Evolutionary conservation across 2,888 invertebrate species (phyloP), one percentile per base, ranked within the genome.

Genomic region (Calephelis perditalis): DNA sequence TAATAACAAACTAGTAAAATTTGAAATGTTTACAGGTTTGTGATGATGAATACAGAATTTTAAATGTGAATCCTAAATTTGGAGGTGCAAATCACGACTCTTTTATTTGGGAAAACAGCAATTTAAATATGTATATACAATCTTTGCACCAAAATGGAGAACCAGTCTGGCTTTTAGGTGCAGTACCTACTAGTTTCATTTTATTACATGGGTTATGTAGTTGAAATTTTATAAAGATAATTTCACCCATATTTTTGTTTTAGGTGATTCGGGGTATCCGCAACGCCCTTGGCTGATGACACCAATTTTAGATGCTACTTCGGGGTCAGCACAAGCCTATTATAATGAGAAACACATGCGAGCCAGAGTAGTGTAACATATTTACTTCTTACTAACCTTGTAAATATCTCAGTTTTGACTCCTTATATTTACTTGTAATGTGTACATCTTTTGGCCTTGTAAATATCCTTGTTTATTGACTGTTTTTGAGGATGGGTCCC

Each of bases 241-340:
- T 36, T 46, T 40, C 12, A 15, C 15, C 15, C 15, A 15, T 15
- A 15, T 47, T 43, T 60, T 12, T 36, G 45, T 60, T 62, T n/a
- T 9, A 64, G 62, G 62, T 52, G 64, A 64, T 37, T 62, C 62
- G 10, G 60, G 62, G 6, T 64, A 64, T 49, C 63, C 65, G 26
- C 66, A 67, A 55, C 52, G 64, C 10, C 63, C 65, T 37, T 67
- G 65, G 63, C 10, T 67, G n/a, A 66, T 68, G 66, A 69, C 68
- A 15, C 69, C 66, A 10, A 58, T 60, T 52, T 56, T 58, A 58
- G 57, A 49, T 45, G 56, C 63, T 45, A 12, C 37, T 37, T 37
- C 37, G 5, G 37, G 37, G 6, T 37, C 37, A 37, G 37, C 37
- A 37, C 37, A 62, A 49, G 59, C 46, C 12, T 12, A 54, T 56